Evolutionary conservation across 2,888 invertebrate species (phyloP).

Genomic region (Oscheius onirici): DNA sequence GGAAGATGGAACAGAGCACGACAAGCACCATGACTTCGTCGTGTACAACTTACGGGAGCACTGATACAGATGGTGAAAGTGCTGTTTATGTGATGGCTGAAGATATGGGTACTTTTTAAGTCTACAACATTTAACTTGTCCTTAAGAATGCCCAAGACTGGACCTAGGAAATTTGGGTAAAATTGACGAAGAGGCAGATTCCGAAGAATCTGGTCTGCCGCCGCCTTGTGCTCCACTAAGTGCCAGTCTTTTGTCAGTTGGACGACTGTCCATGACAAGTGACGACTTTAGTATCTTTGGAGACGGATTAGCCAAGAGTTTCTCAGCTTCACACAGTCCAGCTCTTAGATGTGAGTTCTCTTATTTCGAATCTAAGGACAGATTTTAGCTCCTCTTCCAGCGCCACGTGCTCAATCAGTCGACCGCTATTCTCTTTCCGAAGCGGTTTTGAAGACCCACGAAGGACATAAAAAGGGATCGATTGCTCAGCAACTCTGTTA

Average conservation of each 20-base stretch:
- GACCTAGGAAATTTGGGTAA: constrained; percentile 26
- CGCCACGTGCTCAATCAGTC: constrained; percentile 17
- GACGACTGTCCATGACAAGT: constrained; percentile 30
- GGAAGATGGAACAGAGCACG: constrained; percentile 23
- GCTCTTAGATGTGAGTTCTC: constrained; percentile 22
- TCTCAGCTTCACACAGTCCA: constrained; percentile 32
- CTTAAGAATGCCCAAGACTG: constrained; percentile 19
- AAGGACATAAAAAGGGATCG: constrained; percentile 1
- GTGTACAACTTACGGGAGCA: constrained; percentile 60
- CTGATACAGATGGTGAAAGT: constrained; percentile 56
- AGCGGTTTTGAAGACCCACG: constrained; percentile 8
- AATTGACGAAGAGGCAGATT: constrained; percentile 26
- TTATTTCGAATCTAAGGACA: not conserved
- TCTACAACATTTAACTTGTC: not conserved
- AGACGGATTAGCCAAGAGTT: constrained; percentile 19
- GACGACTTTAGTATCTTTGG: constrained; percentile 15
- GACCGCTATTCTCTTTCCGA: constrained; percentile 23
- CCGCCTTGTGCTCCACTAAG: constrained; percentile 34
- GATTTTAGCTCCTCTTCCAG: constrained; percentile 15
- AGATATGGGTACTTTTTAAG: constrained; percentile 49
- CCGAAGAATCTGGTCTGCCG: constrained; percentile 7
- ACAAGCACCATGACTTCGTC: constrained; percentile 58
- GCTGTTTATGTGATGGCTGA: constrained; percentile 58
- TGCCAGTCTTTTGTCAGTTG: constrained; percentile 30
- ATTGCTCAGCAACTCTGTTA: constrained; percentile 14